phyloP scores from a whole-genome alignment of 1,140 invertebrate species.

The Leptopilina boulardi region DNA sequence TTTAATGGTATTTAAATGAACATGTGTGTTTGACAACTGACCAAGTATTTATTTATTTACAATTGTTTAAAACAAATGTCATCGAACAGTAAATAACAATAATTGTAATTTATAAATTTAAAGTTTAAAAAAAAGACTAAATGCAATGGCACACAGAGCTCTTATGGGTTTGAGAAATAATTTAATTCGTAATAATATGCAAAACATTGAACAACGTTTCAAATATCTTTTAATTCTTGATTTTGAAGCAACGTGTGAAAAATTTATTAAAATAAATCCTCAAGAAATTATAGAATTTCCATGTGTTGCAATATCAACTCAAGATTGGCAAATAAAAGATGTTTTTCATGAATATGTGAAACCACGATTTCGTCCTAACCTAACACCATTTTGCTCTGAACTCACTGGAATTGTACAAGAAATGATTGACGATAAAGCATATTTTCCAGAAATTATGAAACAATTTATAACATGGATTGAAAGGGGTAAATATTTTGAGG shows the following conservation, averaged over 20 bases:
- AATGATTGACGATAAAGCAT: slow-evolving; percentile 63
- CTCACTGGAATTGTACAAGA: slow-evolving; percentile 76
- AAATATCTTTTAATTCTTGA: slow-evolving; percentile 79
- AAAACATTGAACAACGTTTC: slow-evolving; percentile 62
- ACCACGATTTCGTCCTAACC: slow-evolving; percentile 74
- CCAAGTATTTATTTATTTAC: too few species aligned
- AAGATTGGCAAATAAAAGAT: slow-evolving; percentile 76
- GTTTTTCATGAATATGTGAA: slow-evolving; percentile 80
- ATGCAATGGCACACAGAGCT: slow-evolving; percentile 60
- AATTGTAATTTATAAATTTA: too few species aligned
- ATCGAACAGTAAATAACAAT: too few species aligned
- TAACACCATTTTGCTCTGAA: slow-evolving; percentile 79
- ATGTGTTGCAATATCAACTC: slow-evolving; percentile 78
- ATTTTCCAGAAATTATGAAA: slow-evolving; percentile 68
- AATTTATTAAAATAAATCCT: slow-evolving; percentile 50
- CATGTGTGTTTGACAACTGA: too few species aligned
- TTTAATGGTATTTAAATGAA: too few species aligned
- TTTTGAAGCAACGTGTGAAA: slow-evolving; percentile 80
- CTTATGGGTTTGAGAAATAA: slow-evolving; percentile 46
- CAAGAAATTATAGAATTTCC: slow-evolving; percentile 85
- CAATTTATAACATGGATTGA: slow-evolving; percentile 69
- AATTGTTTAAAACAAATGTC: too few species aligned
- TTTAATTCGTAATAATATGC: slow-evolving; percentile 1
- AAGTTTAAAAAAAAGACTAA: too few species aligned
- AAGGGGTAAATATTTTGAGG: slow-evolving; percentile 59